phyloP scores from a whole-genome alignment of 1,140 invertebrate species.

The Bradysia coprophila region DNA sequence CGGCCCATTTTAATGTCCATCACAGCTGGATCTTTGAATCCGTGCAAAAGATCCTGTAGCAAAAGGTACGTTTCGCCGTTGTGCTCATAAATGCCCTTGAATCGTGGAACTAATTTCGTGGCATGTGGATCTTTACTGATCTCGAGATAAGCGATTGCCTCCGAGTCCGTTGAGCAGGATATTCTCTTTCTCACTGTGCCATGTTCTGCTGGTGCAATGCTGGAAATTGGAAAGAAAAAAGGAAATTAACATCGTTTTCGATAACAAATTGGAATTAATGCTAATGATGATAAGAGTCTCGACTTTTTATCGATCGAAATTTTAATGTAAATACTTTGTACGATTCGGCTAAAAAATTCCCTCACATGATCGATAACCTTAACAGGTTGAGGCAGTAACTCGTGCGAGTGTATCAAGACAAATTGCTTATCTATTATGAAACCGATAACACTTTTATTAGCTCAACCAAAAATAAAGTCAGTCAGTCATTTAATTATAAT shows the following conservation, averaged over 20 bases:
- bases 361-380: background rate
- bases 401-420: no score
- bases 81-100: slow-evolving; percentile 61
- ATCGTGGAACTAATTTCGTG: slow-evolving; percentile 63
- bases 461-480: no score
- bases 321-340: background rate
- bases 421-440: no score
- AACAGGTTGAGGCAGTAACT: background rate
- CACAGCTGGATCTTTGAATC: slow-evolving; percentile 70
- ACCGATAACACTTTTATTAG: no score
- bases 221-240: slow-evolving; percentile 23
- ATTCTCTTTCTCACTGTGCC: slow-evolving; percentile 88
- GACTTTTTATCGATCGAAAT: no score
- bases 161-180: slow-evolving; percentile 50
- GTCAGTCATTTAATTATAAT: no score
- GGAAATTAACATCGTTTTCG: background rate
- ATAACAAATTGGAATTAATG: background rate
- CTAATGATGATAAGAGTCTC: background rate
- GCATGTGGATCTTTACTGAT: slow-evolving; percentile 58
- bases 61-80: slow-evolving; percentile 78
- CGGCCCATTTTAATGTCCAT: slow-evolving; percentile 90
- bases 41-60: slow-evolving; percentile 69
- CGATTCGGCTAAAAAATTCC: background rate
- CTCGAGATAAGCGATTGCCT: slow-evolving; percentile 61
- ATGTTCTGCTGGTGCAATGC: slow-evolving; percentile 80